A percentile compares a stretch with the other conserved stretches of the same genome.
Evolutionary conservation across 1,140 invertebrate genomes (phyloP).

Genomic region (Penaeus japonicus): DNA sequence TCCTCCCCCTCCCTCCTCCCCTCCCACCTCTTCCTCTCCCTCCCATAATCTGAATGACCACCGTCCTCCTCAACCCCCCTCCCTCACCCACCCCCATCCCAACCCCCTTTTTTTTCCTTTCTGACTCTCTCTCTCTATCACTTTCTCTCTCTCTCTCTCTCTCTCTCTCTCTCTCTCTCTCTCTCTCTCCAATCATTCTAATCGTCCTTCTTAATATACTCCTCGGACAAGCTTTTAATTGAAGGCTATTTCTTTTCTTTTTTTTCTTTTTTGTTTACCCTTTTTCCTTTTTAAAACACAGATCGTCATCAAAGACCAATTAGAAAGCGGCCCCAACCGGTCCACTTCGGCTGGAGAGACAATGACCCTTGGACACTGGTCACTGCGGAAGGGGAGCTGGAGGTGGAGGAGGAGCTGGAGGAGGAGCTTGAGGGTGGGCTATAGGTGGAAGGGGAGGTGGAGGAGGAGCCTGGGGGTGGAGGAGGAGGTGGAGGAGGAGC

Average conservation of each 20-base stretch:
- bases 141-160: background rate
- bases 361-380: too few relatives aligned
- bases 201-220: too few relatives aligned
- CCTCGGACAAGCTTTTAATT: too few relatives aligned
- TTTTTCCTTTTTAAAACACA: too few relatives aligned
- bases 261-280: too few relatives aligned
- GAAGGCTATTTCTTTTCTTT: too few relatives aligned
- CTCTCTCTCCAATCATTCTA: too few relatives aligned
- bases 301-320: too few relatives aligned
- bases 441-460: background rate
- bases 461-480: background rate
- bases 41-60: too few relatives aligned
- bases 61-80: background rate
- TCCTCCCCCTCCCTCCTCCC: background rate
- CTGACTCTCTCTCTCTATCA: background rate
- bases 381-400: background rate
- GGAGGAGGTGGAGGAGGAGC: background rate
- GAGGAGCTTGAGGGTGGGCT: background rate
- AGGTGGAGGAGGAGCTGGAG: background rate
- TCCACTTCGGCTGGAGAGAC: too few relatives aligned
- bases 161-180: background rate
- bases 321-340: too few relatives aligned
- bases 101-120: background rate
- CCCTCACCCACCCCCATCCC: background rate
- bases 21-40: background rate